These are phyloP conservation scores for Drosophila truncata DNA, from an alignment of 1,140 invertebrate species.

Conservation along the genomic window DNA sequence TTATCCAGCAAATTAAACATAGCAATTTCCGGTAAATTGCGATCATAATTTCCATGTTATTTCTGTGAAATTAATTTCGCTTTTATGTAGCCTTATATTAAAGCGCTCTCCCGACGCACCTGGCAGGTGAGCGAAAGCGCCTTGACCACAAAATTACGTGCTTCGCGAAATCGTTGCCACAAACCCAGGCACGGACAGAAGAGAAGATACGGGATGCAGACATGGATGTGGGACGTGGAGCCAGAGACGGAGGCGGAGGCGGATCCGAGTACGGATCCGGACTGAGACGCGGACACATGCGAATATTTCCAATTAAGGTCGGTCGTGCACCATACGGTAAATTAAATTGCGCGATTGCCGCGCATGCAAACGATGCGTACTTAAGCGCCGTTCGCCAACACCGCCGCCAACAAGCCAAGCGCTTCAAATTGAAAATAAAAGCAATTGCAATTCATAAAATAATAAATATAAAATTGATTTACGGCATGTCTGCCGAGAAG, in stretches of 20 bases:
- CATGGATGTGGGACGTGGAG: neutral
- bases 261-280: constrained; percentile 2
- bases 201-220: neutral
- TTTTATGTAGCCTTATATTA: constrained; percentile 27
- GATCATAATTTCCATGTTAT: constrained; percentile 14
- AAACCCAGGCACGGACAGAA: constrained; percentile 3
- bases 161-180: constrained; percentile 48
- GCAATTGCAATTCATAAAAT: constrained; percentile 80
- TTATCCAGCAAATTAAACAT: constrained; percentile 8
- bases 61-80: constrained; percentile 22
- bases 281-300: constrained; percentile 19
- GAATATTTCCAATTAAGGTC: constrained; percentile 57
- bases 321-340: constrained; percentile 63
- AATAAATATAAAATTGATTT: constrained; percentile 84
- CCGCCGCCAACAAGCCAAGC: constrained; percentile 31
- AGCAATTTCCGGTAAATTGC: constrained; percentile 4
- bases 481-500: constrained; percentile 58
- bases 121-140: constrained; percentile 28
- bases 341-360: constrained; percentile 73
- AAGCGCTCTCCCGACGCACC: constrained; percentile 11
- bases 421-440: constrained; percentile 66
- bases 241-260: neutral
- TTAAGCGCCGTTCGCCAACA: constrained; percentile 59
- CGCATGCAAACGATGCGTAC: constrained; percentile 70
- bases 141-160: constrained; percentile 80